phyloP scores from a whole-genome alignment of 2,797 vertebrate species.

The Sciurus carolinensis region DNA sequence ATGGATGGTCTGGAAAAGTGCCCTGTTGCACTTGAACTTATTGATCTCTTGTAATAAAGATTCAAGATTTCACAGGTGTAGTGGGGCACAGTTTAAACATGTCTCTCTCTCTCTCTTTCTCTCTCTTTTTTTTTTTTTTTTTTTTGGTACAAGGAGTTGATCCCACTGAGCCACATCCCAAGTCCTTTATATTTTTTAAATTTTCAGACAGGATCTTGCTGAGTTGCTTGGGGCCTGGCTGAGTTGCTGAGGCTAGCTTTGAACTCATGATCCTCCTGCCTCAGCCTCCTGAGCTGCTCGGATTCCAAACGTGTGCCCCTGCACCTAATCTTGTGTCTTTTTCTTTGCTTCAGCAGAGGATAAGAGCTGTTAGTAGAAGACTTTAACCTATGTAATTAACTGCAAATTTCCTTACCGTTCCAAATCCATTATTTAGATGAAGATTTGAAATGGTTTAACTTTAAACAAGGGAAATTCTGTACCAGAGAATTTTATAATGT shows the following conservation, averaged over 20 bases:
- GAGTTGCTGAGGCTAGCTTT: too few relatives aligned
- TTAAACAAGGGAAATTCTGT: constrained; percentile 55
- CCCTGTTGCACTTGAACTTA: background rate
- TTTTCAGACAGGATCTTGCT: too few relatives aligned
- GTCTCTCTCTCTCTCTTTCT: background rate
- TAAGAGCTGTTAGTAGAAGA: background rate
- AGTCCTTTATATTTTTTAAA: too few relatives aligned
- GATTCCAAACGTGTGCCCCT: too few relatives aligned
- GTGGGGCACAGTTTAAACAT: background rate
- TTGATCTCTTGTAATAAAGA: background rate
- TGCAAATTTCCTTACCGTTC: background rate
- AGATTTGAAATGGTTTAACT: constrained; percentile 18
- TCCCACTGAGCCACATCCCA: too few relatives aligned
- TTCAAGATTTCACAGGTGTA: background rate
- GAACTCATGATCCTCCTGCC: too few relatives aligned
- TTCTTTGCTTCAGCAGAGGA: background rate
- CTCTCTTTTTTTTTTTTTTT: too few relatives aligned
- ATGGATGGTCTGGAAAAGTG: background rate
- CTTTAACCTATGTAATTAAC: background rate
- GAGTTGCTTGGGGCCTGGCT: too few relatives aligned
- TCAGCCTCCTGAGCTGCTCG: too few relatives aligned
- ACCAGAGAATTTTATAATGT: constrained; percentile 66
- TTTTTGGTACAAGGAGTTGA: too few relatives aligned
- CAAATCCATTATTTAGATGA: background rate
- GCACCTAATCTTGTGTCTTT: background rate